These are phyloP conservation scores for Varanus salvator DNA, from an alignment of 2,113 vertebrate genomes.

Conservation along the genomic window DNA sequence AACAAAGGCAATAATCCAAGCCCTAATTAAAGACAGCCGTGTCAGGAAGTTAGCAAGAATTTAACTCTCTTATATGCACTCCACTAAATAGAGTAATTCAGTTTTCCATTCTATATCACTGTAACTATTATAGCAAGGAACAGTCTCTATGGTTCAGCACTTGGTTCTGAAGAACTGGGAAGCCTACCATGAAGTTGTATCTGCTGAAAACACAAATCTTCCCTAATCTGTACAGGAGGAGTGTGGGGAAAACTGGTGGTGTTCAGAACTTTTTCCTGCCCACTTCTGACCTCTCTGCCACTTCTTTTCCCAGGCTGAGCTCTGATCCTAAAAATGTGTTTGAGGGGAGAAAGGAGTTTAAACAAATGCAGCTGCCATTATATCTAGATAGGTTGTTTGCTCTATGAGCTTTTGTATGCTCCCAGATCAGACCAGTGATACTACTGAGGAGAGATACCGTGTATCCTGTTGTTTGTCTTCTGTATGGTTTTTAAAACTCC, in stretches of 20 bases:
- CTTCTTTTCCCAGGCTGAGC: neutral
- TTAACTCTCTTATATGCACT: conserved; percentile 37
- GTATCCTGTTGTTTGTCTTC: too few relatives aligned
- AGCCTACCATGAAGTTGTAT: neutral
- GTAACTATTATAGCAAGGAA: conserved; percentile 24
- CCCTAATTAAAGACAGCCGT: conserved; percentile 59
- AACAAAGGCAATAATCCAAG: conserved; percentile 65
- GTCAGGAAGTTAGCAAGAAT: conserved; percentile 58
- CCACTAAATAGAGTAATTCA: conserved; percentile 55
- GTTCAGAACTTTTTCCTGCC: neutral
- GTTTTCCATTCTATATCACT: conserved; percentile 1
- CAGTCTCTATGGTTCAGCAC: neutral
- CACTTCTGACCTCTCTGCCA: neutral
- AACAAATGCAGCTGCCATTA: neutral
- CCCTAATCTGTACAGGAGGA: neutral
- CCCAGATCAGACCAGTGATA: too few relatives aligned
- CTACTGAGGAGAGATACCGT: too few relatives aligned
- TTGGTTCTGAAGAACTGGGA: conserved; percentile 14
- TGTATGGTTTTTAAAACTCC: too few relatives aligned
- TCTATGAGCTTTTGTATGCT: too few relatives aligned
- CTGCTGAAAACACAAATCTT: neutral
- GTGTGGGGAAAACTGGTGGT: neutral
- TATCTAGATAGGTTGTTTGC: too few relatives aligned
- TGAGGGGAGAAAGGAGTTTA: neutral
- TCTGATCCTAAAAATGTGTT: neutral